phyloP scores from a whole-genome alignment of 2,113 vertebrate genomes.

The Psettodes erumei region DNA sequence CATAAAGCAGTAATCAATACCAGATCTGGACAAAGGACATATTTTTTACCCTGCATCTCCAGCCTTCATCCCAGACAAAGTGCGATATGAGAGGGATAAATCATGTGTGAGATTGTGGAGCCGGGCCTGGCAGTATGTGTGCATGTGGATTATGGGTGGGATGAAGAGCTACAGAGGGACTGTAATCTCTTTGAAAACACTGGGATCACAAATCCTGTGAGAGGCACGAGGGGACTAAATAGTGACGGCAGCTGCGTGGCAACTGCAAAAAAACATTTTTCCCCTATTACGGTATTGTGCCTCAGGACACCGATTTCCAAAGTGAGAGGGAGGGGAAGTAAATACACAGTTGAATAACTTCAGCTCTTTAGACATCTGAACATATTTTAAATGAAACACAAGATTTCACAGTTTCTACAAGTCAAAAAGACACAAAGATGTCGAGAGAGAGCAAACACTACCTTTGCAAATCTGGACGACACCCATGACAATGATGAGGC shows the following conservation, averaged over 20 bases:
- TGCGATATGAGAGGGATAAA: neutral
- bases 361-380: neutral
- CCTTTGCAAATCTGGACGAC: constrained; percentile 88
- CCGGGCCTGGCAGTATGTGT: neutral
- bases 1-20: neutral
- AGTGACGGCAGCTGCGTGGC: neutral
- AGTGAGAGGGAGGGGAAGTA: no score
- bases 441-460: constrained; percentile 39
- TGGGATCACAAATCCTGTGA: constrained; percentile 43
- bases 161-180: constrained; percentile 39
- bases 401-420: neutral
- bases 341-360: no score
- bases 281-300: neutral
- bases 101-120: constrained; percentile 7
- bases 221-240: constrained; percentile 11
- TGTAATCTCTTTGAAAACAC: constrained; percentile 54
- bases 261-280: neutral
- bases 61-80: neutral
- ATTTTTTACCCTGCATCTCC: neutral
- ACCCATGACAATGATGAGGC: constrained; percentile 86
- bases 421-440: neutral
- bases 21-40: neutral
- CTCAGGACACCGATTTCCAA: neutral
- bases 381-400: neutral
- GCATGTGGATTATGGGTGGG: constrained; percentile 28